phyloP scores from a whole-genome alignment of 2,113 vertebrate species.

The Aptenodytes forsteri region DNA sequence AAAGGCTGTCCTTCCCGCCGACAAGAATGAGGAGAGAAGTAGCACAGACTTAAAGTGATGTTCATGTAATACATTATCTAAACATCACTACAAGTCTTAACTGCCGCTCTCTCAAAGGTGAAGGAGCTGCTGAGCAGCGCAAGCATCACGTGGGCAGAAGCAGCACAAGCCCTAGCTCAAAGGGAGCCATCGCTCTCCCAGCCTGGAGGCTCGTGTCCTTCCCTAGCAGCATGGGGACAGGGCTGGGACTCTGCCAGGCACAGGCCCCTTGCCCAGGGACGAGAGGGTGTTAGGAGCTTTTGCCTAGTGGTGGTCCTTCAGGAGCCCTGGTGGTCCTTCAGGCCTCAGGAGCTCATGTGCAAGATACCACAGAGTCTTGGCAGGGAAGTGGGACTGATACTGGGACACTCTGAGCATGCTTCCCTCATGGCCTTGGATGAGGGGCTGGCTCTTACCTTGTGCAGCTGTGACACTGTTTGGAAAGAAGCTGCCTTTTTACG shows the following conservation, averaged over 20 bases:
- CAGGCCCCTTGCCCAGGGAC: not conserved
- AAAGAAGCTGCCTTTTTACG: constrained; percentile 91
- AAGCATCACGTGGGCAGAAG: not conserved
- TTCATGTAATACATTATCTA: constrained; percentile 95
- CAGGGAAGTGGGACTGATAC: not conserved
- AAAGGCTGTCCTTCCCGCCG: constrained; percentile 56
- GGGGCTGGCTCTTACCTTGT: constrained; percentile 81
- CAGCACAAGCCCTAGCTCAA: not conserved
- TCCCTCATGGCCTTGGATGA: not conserved
- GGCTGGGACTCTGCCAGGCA: not conserved
- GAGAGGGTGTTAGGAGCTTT: not conserved
- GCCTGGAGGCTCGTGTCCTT: not conserved
- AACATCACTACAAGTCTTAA: constrained; percentile 99
- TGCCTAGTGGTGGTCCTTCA: not conserved
- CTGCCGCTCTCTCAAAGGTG: constrained; percentile 75
- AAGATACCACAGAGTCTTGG: not conserved
- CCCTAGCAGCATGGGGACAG: not conserved
- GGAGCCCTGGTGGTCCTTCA: not conserved
- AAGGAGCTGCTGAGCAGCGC: constrained; percentile 8
- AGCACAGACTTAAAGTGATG: constrained; percentile 99
- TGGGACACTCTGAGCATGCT: not conserved
- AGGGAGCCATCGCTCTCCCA: not conserved
- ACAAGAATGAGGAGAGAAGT: constrained; percentile 78
- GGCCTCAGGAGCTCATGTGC: not conserved
- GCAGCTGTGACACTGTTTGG: constrained; percentile 91